Conservation (phyloP, 2,888 invertebrate species). For the Melanostoma scalare region DNA sequence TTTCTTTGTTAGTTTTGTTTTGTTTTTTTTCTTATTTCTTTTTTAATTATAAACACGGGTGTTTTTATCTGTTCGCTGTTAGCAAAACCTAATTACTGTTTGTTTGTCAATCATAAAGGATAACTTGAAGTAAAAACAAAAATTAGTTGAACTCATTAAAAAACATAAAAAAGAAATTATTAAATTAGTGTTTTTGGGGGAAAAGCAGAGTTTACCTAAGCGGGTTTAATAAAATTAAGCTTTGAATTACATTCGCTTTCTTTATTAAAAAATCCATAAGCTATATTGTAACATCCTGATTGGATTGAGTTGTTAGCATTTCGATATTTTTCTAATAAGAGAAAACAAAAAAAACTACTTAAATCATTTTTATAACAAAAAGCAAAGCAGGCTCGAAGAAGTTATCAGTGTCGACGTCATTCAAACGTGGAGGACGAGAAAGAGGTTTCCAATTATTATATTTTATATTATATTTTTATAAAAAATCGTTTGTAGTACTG, state of each 20-base stretch:
- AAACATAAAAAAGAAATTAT: constrained; percentile 29
- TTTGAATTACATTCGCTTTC: background rate
- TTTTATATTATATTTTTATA: too few relatives aligned
- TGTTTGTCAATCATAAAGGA: constrained; percentile 14
- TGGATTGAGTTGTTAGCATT: too few relatives aligned
- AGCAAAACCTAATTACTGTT: constrained; percentile 12
- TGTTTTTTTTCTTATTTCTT: constrained; percentile 7
- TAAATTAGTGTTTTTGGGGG: constrained; percentile 8
- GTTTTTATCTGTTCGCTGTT: constrained; percentile 25
- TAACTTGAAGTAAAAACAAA: constrained; percentile 27
- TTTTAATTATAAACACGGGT: constrained; percentile 26
- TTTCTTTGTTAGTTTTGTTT: constrained; percentile 31
- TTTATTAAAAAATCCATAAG: too few relatives aligned
- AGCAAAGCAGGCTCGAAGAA: too few relatives aligned
- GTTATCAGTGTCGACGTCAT: too few relatives aligned
- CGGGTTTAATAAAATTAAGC: constrained; percentile 1
- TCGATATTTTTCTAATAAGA: too few relatives aligned
- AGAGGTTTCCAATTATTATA: too few relatives aligned
- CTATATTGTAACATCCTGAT: too few relatives aligned
- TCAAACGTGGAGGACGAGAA: too few relatives aligned
- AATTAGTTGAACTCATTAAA: constrained; percentile 71
- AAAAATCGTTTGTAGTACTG: too few relatives aligned
- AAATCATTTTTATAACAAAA: too few relatives aligned
- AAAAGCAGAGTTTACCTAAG: constrained; percentile 1
- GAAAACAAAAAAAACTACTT: too few relatives aligned